Evolutionary conservation across 2,888 invertebrate genomes (phyloP), one percentile per base, ranked within the genome.

Genomic region (Synanthedon myopaeformis): DNA sequence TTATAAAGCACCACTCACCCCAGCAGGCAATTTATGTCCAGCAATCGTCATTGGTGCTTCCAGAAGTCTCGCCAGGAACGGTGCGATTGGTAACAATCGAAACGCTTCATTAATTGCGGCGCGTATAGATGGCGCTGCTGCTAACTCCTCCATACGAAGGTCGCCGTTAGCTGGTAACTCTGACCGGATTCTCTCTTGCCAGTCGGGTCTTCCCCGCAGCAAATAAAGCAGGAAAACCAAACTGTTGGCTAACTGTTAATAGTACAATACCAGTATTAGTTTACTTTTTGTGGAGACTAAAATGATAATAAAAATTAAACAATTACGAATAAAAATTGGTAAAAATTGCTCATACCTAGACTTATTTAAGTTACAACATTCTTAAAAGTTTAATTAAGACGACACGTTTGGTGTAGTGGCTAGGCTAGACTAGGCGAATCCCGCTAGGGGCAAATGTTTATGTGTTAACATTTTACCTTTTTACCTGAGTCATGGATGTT

Each of bases 101-200:
- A 93, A 95, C 0, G 93, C 90, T 79, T 96, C 96, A 55, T 89
- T 90, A 41, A 94, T 89, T 57, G 95, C 95, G 0, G 95, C 95
- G 58, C 91, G 91, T 12, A 94, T 89, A 58, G 94, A 94, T n/a
- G 89, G 89, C n/a, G 93, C 92, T 19, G 89, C 89, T 0, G 89
- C 84, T 11, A 94, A 74, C 52, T 91, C 88, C 51, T 91, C 90
- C 13, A 90, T 87, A 4, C 86, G 83, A 49, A 91, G 80, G 35
- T 87, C 84, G 12, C 89, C 89, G 56, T 89, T 87, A 3, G 88
- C 78, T 1, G 90, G 89, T 4, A 94, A 84, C 66, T 94, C 94
- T 1, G 90, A 85, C 13, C 90, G 88, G 51, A 96, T 90, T 59
- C 88, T 89, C 17, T 90, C 77, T 67, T 94, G 93, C 59, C 91